Base-by-base conservation (phyloP, 2,113 vertebrate genomes). In the Xerus inauris region DNA sequence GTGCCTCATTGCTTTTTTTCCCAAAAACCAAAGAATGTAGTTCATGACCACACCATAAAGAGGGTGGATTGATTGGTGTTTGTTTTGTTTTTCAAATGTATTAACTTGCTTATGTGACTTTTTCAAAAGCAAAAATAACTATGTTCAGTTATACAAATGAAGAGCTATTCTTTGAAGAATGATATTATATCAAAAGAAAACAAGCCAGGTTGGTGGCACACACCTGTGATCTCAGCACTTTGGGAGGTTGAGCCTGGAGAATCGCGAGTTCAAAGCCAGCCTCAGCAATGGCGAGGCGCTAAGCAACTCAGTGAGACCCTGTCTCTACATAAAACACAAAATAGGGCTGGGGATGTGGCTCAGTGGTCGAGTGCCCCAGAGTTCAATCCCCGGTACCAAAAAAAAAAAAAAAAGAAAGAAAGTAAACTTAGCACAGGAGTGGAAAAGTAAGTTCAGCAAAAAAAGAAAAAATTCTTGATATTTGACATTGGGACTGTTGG, bases 51-150 rank as follows among this genome's bases (percentile, higher is more conserved):
- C 47, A 54, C 19, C 12, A 1, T 51, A 64, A 12, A 6, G 16
- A 49, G 26, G 35, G 47, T 8, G 11, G 13, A 30, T 65, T 17
- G 13, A 0, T 24, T 42, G 1, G 32, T 51, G 35, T n/a, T n/a
- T 69, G 12, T 67, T 69, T 51, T 47, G 51, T 17, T 32, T 85
- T 96, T 93, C 26, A 47, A n/a, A 38, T 71, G 57, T 13, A 4
- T 89, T 84, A 65, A 77, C n/a, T 93, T 51, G 73, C 20, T 90
- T 81, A 90, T 42, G 28, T 85, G 80, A 81, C 76, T 67, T 69
- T 80, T 81, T 84, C 62, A 83, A 82, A 94, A 40, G 24, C 71
- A 90, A 85, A 85, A 95, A 91, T 79, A 85, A 64, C 64, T 75
- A 57, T 88, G n/a, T n/a, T 51, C 24, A 62, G 24, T 19, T 91